These are phyloP conservation scores for Stomatorhinus walkeri DNA, from an alignment of 2,797 vertebrate genomes.

Conservation along the genomic window DNA sequence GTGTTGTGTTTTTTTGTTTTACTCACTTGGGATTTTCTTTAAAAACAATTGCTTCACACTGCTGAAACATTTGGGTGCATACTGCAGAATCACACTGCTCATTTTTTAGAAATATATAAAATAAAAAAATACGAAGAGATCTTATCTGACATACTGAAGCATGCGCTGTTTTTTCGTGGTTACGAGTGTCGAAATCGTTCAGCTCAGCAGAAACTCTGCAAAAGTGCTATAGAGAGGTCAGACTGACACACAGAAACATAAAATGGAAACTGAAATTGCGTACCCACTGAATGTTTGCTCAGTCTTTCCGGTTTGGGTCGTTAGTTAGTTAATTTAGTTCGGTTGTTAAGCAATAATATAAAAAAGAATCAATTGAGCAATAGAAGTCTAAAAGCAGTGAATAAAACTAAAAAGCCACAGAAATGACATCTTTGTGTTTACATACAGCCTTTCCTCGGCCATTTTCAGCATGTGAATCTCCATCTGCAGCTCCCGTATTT, in stretches of 20 bases:
- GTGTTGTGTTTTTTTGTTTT: background rate
- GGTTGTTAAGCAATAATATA: background rate
- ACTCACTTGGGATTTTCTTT: background rate
- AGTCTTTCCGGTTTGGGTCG: background rate
- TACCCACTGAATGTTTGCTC: background rate
- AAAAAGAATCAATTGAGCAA: background rate
- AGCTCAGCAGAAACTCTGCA: background rate
- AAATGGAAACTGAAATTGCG: background rate
- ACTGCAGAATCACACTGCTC: background rate
- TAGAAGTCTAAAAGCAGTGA: background rate
- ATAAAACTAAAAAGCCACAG: background rate
- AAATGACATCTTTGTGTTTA: background rate
- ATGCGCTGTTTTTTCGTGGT: background rate
- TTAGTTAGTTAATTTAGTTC: background rate
- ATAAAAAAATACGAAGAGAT: background rate
- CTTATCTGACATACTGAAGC: background rate
- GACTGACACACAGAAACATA: background rate
- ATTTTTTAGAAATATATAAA: background rate
- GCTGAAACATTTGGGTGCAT: background rate
- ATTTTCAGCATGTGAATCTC: background rate
- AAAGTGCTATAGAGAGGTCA: background rate
- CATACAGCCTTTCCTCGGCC: background rate
- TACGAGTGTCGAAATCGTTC: background rate
- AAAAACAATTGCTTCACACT: background rate
- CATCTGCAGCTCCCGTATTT: background rate